Conservation (phyloP, 2,113 vertebrate genomes). For the Hydropotes inermis region DNA sequence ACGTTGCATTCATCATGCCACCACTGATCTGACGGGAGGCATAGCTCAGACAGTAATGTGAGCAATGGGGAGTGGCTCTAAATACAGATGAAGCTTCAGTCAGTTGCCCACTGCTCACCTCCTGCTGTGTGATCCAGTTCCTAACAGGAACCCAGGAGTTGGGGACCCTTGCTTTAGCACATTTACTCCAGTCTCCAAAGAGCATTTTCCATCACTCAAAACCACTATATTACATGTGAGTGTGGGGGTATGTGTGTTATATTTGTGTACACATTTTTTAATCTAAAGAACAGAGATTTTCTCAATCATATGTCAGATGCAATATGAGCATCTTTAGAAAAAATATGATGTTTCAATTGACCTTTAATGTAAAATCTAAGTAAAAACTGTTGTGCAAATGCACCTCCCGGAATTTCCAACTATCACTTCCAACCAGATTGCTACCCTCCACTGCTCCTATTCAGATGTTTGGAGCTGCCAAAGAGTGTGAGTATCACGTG, state of each 20-base stretch:
- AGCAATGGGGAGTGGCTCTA: background rate
- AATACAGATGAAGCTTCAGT: background rate
- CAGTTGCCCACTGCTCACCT: background rate
- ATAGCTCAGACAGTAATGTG: background rate
- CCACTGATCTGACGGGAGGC: background rate
- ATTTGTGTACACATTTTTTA: background rate
- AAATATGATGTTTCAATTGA: background rate
- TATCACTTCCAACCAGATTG: background rate
- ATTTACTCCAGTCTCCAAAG: background rate
- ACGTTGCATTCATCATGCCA: background rate
- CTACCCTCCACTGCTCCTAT: background rate
- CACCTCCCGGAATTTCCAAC: background rate
- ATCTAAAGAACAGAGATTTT: background rate
- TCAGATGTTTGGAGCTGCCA: background rate
- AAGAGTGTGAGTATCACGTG: conserved; percentile 34
- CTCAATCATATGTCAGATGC: background rate
- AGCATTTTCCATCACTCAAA: background rate
- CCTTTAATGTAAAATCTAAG: background rate
- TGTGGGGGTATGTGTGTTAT: background rate
- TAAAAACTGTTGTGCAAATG: background rate
- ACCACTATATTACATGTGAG: background rate
- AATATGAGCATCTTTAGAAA: background rate
- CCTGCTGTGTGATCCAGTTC: background rate
- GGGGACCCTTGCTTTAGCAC: background rate
- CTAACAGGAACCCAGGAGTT: background rate